These are phyloP conservation scores for Apeltes quadracus DNA, from an alignment of 2,113 vertebrate species.

Conservation along the genomic window DNA sequence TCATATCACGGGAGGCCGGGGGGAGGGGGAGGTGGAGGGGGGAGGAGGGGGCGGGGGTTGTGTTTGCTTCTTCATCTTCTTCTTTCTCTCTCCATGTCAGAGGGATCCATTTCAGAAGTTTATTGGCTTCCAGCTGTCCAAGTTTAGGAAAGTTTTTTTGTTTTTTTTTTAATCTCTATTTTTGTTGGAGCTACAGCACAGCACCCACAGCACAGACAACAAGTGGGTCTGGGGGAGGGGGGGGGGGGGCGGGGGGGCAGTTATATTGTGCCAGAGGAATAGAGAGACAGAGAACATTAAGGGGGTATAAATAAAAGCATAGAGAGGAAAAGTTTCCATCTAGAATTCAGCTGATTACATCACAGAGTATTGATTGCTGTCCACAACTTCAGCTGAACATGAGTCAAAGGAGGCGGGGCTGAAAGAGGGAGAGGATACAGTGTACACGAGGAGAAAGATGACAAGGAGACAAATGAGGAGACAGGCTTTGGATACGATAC, in stretches of 20 bases:
- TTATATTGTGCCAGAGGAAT: conserved; percentile 75
- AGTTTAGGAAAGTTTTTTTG: conserved; percentile 62
- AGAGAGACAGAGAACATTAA: conserved; percentile 61
- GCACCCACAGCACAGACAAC: conserved; percentile 81
- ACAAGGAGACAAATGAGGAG: conserved; percentile 45
- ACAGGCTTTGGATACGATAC: conserved; percentile 45
- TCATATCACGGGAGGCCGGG: conserved; percentile 61
- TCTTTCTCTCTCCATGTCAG: conserved; percentile 68
- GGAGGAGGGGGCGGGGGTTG: not conserved
- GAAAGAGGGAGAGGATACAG: conserved; percentile 30
- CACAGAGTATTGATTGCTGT: conserved; percentile 65
- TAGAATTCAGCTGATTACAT: conserved; percentile 64
- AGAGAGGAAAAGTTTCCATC: conserved; percentile 44
- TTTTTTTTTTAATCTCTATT: conserved; percentile 63
- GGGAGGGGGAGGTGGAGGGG: too few species aligned
- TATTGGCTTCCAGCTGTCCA: conserved; percentile 61
- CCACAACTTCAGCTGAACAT: conserved; percentile 62
- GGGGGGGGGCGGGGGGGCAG: conserved; percentile 39
- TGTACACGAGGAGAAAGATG: conserved; percentile 46
- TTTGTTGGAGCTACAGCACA: conserved; percentile 81
- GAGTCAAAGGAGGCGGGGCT: conserved; percentile 32
- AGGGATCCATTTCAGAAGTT: conserved; percentile 60
- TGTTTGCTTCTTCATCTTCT: conserved; percentile 60
- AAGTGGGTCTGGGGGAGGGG: conserved; percentile 30
- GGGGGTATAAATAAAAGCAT: not conserved